Conservation (phyloP, 2,113 vertebrate species). For the Aspidoscelis tigris region DNA sequence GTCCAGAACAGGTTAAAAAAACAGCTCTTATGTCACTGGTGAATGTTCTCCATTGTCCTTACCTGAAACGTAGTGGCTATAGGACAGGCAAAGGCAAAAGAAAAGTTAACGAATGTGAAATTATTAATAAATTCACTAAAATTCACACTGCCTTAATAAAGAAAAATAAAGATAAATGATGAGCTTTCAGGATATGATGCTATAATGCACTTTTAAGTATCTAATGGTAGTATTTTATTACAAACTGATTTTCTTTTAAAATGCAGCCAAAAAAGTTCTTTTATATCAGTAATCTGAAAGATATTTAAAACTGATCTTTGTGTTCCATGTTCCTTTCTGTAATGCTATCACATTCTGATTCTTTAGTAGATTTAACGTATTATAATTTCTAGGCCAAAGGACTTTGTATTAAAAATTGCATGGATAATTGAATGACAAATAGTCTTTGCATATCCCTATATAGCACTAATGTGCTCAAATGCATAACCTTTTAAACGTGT, state of each 20-base stretch:
- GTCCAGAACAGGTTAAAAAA: too few relatives aligned
- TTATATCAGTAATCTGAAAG: slow-evolving; percentile 6
- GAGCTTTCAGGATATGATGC: not conserved
- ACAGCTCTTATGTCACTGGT: too few relatives aligned
- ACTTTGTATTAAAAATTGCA: slow-evolving; percentile 6
- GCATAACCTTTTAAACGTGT: too few relatives aligned
- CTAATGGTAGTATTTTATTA: not conserved
- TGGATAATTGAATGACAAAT: slow-evolving; percentile 1
- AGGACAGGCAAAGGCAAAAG: too few relatives aligned
- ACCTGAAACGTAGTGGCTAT: too few relatives aligned
- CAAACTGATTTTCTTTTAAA: not conserved
- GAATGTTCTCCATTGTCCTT: too few relatives aligned
- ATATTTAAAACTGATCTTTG: not conserved
- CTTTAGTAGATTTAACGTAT: slow-evolving; percentile 30
- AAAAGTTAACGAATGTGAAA: too few relatives aligned
- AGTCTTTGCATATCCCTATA: not conserved
- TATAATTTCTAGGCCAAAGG: slow-evolving; percentile 14
- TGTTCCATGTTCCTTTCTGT: slow-evolving; percentile 5
- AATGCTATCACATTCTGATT: slow-evolving; percentile 17
- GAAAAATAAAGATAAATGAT: too few relatives aligned
- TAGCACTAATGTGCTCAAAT: too few relatives aligned
- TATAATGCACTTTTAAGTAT: not conserved
- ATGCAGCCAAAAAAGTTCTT: not conserved
- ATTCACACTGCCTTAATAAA: too few relatives aligned
- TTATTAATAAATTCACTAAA: too few relatives aligned